Conservation (phyloP, 1,140 invertebrate genomes). For the Caenorhabditis brenneri region DNA sequence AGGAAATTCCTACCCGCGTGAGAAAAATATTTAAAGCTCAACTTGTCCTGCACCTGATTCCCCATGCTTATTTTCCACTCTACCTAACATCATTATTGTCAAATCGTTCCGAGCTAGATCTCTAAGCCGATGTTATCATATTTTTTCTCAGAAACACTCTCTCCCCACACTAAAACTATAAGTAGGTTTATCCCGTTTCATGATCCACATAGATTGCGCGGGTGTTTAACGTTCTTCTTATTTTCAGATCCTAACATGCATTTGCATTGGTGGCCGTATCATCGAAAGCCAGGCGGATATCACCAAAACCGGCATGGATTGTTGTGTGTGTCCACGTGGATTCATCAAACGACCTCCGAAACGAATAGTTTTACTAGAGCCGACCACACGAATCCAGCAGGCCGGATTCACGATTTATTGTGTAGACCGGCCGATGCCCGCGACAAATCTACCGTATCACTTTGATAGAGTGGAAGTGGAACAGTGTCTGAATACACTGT, state of each 20-base stretch:
- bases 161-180: no score
- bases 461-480: neutral
- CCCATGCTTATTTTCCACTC: no score
- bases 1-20: no score
- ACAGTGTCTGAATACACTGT: slow-evolving; percentile 7
- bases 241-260: neutral
- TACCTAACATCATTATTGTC: no score
- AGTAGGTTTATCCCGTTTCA: no score
- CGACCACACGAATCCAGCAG: slow-evolving; percentile 4
- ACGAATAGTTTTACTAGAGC: slow-evolving; percentile 22
- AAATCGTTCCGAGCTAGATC: no score
- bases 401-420: slow-evolving; percentile 26
- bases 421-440: slow-evolving; percentile 12
- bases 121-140: no score
- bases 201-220: no score
- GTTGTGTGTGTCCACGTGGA: neutral
- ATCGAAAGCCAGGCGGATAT: neutral
- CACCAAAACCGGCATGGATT: neutral
- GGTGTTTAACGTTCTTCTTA: neutral
- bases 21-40: no score
- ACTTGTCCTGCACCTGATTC: no score
- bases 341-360: neutral
- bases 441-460: slow-evolving; percentile 4
- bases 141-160: no score
- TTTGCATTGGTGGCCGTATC: neutral